Evolutionary conservation across 2,888 invertebrate genomes (phyloP).

Genomic region (Plagodis dolabraria): DNA sequence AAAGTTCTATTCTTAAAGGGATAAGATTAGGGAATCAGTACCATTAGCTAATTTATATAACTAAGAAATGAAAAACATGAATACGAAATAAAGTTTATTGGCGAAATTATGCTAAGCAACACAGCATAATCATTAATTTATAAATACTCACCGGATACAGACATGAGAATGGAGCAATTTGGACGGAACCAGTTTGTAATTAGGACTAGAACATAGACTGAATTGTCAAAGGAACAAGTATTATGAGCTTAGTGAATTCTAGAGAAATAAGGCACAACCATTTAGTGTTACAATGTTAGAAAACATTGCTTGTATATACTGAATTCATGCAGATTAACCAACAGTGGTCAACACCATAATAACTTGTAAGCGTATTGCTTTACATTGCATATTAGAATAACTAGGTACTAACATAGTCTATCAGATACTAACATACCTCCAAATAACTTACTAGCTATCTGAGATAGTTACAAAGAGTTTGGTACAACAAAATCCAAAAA

Average conservation of each 20-base stretch:
- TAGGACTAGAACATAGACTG: conserved; percentile 74
- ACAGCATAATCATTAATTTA: conserved; percentile 38
- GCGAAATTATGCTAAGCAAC: conserved; percentile 29
- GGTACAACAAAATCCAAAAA: too few species aligned
- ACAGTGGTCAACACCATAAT: not conserved
- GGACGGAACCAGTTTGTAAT: conserved; percentile 79
- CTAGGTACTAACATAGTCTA: too few species aligned
- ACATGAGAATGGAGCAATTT: conserved; percentile 69
- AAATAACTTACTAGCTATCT: too few species aligned
- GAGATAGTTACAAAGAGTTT: too few species aligned
- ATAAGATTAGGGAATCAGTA: too few species aligned
- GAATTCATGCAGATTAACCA: not conserved
- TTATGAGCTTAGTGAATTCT: conserved; percentile 48
- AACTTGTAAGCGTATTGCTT: not conserved
- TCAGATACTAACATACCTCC: too few species aligned
- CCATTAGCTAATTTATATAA: too few species aligned
- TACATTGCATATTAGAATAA: too few species aligned
- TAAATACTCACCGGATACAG: conserved; percentile 43
- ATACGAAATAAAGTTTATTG: conserved; percentile 44
- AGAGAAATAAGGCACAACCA: conserved; percentile 78
- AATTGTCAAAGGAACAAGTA: conserved; percentile 69
- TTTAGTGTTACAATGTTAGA: conserved; percentile 31
- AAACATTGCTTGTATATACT: conserved; percentile 2
- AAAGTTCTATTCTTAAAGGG: too few species aligned
- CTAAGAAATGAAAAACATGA: not conserved